Conservation (phyloP, 2,797 vertebrate species). For the Rhinophrynus dorsalis region DNA sequence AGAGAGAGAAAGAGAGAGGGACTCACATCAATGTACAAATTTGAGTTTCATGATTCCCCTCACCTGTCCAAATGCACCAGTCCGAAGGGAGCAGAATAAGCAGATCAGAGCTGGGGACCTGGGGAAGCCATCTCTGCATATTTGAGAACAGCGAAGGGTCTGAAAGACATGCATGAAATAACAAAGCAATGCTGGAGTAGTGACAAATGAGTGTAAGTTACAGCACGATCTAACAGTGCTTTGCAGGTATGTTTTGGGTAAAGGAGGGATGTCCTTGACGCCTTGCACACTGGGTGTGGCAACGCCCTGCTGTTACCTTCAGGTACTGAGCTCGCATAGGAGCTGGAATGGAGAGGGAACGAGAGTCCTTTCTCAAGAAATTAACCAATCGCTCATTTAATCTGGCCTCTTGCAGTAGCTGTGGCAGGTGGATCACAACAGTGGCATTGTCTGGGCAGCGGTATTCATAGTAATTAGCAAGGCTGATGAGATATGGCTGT, state of each 20-base stretch:
- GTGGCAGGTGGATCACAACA: conserved; percentile 25
- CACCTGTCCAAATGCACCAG: conserved; percentile 43
- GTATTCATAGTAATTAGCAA: conserved; percentile 38
- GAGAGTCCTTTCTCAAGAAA: conserved; percentile 35
- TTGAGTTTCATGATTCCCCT: not conserved
- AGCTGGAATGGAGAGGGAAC: conserved; percentile 6
- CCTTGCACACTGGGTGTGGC: no score
- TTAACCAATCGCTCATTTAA: conserved; percentile 24
- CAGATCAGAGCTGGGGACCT: conserved; percentile 32
- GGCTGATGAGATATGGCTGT: conserved; percentile 6
- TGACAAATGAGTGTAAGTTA: no score
- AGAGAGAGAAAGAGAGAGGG: not conserved
- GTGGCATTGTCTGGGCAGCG: conserved; percentile 25
- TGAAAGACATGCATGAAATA: not conserved
- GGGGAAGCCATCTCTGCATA: conserved; percentile 26
- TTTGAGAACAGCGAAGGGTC: conserved; percentile 15
- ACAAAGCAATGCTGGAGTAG: no score
- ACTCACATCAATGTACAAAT: not conserved
- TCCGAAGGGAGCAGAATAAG: conserved; percentile 21
- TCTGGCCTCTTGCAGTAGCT: conserved; percentile 27
- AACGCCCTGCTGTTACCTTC: no score
- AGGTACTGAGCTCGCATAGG: conserved; percentile 19
- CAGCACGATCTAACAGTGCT: no score
- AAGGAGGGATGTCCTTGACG: no score
- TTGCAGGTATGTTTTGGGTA: no score